Conservation (phyloP, 2,888 invertebrate species). For the Gari tellinella region DNA sequence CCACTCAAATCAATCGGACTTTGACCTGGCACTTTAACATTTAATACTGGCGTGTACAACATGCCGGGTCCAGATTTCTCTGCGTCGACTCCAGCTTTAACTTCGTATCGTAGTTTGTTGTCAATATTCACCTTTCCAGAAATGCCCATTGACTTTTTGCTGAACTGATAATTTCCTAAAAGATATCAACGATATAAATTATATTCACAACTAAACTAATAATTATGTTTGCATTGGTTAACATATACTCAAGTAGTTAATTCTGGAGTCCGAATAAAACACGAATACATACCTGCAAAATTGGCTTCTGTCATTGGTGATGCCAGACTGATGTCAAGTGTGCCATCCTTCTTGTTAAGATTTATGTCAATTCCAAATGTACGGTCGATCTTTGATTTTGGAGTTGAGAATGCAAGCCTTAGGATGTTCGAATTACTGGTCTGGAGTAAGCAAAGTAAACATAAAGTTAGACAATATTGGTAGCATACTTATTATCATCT, state of each 20-base stretch:
- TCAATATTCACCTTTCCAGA: slow-evolving; percentile 57
- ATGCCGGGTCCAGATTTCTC: slow-evolving; percentile 54
- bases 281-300: slow-evolving; percentile 59
- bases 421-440: slow-evolving; percentile 55
- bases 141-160: too few relatives aligned
- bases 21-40: slow-evolving; percentile 38
- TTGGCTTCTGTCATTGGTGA: slow-evolving; percentile 81
- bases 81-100: slow-evolving; percentile 44
- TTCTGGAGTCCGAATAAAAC: too few relatives aligned
- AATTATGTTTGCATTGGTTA: too few relatives aligned
- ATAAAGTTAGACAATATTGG: neutral
- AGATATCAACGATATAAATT: too few relatives aligned
- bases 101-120: slow-evolving; percentile 40
- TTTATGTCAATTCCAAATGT: slow-evolving; percentile 84
- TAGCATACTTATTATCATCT: neutral
- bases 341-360: slow-evolving; percentile 71
- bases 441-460: slow-evolving; percentile 51
- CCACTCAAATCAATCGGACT: slow-evolving; percentile 49
- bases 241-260: too few relatives aligned
- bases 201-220: too few relatives aligned
- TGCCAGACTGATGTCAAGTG: slow-evolving; percentile 68
- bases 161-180: too few relatives aligned
- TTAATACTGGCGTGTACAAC: slow-evolving; percentile 53
- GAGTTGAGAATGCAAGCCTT: slow-evolving; percentile 89
- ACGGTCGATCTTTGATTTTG: slow-evolving; percentile 90